Base-by-base conservation (phyloP, 2,797 vertebrate species). In the Heliangelus exortis region DNA sequence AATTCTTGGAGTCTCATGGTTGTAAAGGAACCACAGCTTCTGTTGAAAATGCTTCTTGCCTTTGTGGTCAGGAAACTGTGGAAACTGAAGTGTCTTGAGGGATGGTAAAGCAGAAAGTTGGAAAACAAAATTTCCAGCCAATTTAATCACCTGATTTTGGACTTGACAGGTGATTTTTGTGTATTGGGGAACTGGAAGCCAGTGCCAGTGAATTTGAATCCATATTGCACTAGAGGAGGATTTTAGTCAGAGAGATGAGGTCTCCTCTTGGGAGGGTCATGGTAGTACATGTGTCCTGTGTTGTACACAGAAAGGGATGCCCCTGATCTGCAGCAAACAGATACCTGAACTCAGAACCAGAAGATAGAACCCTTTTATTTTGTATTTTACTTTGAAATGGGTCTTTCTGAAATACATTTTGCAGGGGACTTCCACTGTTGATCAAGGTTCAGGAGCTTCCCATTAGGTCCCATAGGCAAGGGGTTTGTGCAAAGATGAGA, bases 261-360 rank as follows among this genome's bases (percentile, higher is more conserved):
- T 59, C 26, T 69, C 7, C 36, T 28, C 74, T 33, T 48, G 36
- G 48, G 83, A 80, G 36, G 5, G 10, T 23, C 48, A 63, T 1
- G 5, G 6, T 22, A 47, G 23, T 12, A 8, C 2, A 0, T 34
- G 57, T 66, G 21, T 73, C 9, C 1, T 4, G 14, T 14, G 33
- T 57, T 71, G 53, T n/a, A 20, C 18, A 0, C 45, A 67, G 39
- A 47, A 77, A 25, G 23, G 21, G 45, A 15, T 0, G 0, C 6
- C 34, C 9, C 9, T 80, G 13, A 26, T 62, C 22, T 48, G 12
- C 22, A 28, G 13, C 62, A 50, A 74, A 18, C 16, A 20, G 43
- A 15, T 26, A 10, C 43, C 69, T 66, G 51, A 82, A 55, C 43
- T 59, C 21, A 7, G 65, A 83, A 73, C 11, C 43, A 73, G 48